Percentiles rank a stretch among this genome's conserved stretches.
Evolutionary conservation across 92 coral and sea anemone genomes (phyloP).

Genomic region (Galaxea fascicularis): DNA sequence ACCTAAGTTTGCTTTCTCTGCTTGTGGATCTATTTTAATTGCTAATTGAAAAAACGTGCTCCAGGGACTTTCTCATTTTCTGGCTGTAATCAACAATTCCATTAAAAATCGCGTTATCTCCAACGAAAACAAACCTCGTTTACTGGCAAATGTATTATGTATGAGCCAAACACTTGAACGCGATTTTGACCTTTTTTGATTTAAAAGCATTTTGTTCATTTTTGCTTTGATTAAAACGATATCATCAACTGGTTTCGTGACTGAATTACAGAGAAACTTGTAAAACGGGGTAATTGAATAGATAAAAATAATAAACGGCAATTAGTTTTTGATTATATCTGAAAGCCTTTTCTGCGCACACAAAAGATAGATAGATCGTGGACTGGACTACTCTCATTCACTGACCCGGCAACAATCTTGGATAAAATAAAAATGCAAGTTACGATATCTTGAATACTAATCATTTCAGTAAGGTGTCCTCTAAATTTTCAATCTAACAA

Average conservation of each 20-base stretch:
- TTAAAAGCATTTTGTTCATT: conserved; percentile 31
- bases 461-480: too few relatives aligned
- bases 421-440: too few relatives aligned
- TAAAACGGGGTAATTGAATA: conserved; percentile 11
- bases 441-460: too few relatives aligned
- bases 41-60: too few relatives aligned
- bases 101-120: conserved; percentile 6
- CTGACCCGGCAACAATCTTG: too few relatives aligned
- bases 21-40: too few relatives aligned
- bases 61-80: not conserved
- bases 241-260: conserved; percentile 18
- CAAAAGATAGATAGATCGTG: too few relatives aligned
- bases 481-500: too few relatives aligned
- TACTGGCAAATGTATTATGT: conserved; percentile 2
- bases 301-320: conserved; percentile 26
- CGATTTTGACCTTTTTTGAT: conserved; percentile 1
- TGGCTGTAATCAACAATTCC: not conserved
- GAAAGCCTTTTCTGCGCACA: too few relatives aligned
- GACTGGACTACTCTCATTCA: not conserved
- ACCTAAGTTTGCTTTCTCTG: not conserved
- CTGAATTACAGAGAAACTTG: not conserved
- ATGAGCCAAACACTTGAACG: conserved; percentile 10
- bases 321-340: conserved; percentile 9
- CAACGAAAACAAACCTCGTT: conserved; percentile 22
- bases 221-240: conserved; percentile 25